Evolutionary conservation across 2,113 vertebrate genomes (phyloP).

Genomic region (Plectropomus leopardus): DNA sequence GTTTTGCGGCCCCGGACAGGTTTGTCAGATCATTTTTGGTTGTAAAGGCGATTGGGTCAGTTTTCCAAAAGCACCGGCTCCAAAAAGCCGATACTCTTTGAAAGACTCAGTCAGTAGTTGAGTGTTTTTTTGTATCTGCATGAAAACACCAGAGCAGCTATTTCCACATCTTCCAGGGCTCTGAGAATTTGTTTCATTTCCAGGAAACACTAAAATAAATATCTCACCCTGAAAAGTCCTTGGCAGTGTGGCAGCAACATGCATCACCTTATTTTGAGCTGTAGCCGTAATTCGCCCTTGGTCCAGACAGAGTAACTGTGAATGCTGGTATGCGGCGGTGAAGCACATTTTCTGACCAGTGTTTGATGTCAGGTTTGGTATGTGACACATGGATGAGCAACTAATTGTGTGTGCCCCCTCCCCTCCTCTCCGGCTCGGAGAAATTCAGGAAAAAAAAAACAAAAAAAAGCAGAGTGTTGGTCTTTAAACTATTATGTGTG

Average conservation of each 20-base stretch:
- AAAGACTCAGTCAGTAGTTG: too few species aligned
- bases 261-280: not conserved
- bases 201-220: not conserved
- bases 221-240: not conserved
- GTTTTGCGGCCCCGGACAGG: too few species aligned
- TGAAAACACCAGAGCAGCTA: too few species aligned
- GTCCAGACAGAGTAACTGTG: not conserved
- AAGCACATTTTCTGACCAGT: constrained; percentile 27
- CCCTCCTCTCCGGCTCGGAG: not conserved
- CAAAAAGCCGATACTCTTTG: too few species aligned
- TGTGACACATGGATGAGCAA: constrained; percentile 65
- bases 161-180: not conserved
- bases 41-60: too few species aligned
- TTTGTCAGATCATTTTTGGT: too few species aligned
- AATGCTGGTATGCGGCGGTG: constrained; percentile 4
- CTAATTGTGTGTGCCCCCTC: constrained; percentile 16
- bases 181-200: not conserved
- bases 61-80: too few species aligned
- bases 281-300: not conserved
- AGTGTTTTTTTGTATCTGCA: too few species aligned
- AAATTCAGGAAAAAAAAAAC: constrained; percentile 9
- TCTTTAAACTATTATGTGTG: not conserved
- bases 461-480: not conserved
- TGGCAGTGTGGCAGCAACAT: not conserved
- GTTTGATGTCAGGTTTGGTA: constrained; percentile 54